Base-by-base conservation (phyloP, 2,797 vertebrate species). In the Masticophis lateralis region DNA sequence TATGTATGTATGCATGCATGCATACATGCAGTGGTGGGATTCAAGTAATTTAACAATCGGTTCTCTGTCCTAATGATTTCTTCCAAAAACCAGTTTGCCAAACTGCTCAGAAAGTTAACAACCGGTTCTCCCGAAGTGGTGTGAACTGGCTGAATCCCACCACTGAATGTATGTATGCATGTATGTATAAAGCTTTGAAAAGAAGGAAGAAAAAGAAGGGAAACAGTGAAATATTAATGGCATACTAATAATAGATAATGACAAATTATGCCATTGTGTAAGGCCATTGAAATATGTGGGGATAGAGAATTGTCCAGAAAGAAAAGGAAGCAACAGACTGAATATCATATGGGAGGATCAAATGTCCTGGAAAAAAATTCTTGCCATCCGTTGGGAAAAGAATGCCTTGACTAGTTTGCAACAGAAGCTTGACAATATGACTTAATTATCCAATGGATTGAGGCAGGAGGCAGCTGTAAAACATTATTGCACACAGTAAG, bases 401-500 rank as follows among this genome's bases (percentile, higher is more conserved):
- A 83, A 56, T 43, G n/a, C 18, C 74, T 53, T 61, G 66, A 86
- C 59, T 86, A 28, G 69, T 63, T 28, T n/a, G 61, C 32, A 28
- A 14, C 47, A 51, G 92, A 66, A 55, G 69, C 51, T 91, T 51
- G 56, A 86, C 60, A 89, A 79, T 79, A 57, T 63, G 57, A 88
- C 69, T 90, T 88, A 92, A 92, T 86, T 91, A 89, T 93, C 79
- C 66, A 3, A 55, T 63, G 57, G 51, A 90, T 11, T 20, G 55
- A 89, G 32, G 47, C 51, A 91, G 53, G 47, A 91, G 87, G 79
- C 87, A 89, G 37, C 61, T 74, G 79, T 53, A 92, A 91, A 90
- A 53, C 63, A 69, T 94, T 94, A 51, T 89, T 89, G 74, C 43
- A 89, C 66, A 56, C 60, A 60, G 56, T 93, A 89, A 61, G 25